These are phyloP conservation scores for Guaruba guarouba DNA, from an alignment of 2,113 vertebrate species.

Conservation along the genomic window DNA sequence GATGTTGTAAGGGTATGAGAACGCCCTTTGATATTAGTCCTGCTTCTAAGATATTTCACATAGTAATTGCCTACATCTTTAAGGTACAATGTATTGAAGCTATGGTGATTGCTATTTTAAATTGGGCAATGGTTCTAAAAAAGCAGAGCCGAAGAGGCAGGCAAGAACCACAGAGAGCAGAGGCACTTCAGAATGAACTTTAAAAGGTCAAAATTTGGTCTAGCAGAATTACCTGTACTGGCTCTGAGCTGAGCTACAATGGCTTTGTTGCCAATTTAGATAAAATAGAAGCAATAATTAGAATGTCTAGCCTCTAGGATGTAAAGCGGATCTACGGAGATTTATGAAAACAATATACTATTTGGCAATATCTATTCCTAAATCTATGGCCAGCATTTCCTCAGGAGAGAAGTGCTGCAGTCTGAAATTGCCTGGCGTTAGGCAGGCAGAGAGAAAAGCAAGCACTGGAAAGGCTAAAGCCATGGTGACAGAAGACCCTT, in stretches of 20 bases:
- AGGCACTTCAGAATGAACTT: slow-evolving; percentile 62
- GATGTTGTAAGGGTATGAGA: slow-evolving; percentile 54
- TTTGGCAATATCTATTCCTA: slow-evolving; percentile 67
- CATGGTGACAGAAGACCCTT: background rate
- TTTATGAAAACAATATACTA: slow-evolving; percentile 69
- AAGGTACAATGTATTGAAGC: slow-evolving; percentile 53
- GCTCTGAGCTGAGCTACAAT: slow-evolving; percentile 53
- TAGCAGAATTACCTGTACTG: slow-evolving; percentile 57
- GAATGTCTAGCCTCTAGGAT: slow-evolving; percentile 63
- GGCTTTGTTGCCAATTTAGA: slow-evolving; percentile 68
- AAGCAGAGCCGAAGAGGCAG: slow-evolving; percentile 5
- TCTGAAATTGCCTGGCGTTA: slow-evolving; percentile 12
- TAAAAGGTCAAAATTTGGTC: slow-evolving; percentile 64
- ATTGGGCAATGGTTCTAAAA: slow-evolving; percentile 41
- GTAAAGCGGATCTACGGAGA: slow-evolving; percentile 51
- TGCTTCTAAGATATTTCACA: slow-evolving; percentile 61
- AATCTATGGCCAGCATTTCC: slow-evolving; percentile 54
- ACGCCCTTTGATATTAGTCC: slow-evolving; percentile 66
- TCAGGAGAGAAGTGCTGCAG: slow-evolving; percentile 40
- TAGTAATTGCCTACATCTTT: slow-evolving; percentile 62
- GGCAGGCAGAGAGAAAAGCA: background rate
- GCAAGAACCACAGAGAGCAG: background rate
- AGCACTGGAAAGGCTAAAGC: background rate
- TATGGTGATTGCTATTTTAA: slow-evolving; percentile 58
- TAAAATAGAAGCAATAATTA: slow-evolving; percentile 70